Percentiles rank a stretch among this genome's conserved stretches.
Conservation (phyloP, 2,888 invertebrate species). For the Copidosoma aretas region DNA sequence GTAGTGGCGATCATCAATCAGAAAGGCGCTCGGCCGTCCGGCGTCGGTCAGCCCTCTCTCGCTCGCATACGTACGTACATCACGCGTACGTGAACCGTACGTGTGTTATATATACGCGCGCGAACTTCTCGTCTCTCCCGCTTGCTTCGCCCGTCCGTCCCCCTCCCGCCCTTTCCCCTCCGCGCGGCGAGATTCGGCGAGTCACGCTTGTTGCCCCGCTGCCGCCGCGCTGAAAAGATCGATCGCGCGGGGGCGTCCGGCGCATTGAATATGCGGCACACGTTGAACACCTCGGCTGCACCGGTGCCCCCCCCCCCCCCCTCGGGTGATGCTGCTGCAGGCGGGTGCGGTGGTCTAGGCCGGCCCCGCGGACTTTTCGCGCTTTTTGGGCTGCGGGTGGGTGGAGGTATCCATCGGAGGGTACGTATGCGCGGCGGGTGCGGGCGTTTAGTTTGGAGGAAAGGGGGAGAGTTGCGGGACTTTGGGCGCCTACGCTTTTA, state of each 20-base stretch:
- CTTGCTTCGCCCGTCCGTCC: background rate
- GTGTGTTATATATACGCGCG: background rate
- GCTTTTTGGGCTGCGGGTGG: background rate
- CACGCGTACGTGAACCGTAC: background rate
- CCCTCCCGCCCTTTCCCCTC: background rate
- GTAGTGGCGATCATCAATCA: conserved; percentile 61
- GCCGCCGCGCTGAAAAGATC: conserved; percentile 33
- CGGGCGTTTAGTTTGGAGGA: too few relatives aligned
- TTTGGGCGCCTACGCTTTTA: too few relatives aligned
- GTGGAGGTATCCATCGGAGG: background rate
- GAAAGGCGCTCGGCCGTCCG: conserved; percentile 58
- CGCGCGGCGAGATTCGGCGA: conserved; percentile 32
- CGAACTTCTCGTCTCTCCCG: conserved; percentile 3
- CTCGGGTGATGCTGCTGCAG: too few relatives aligned
- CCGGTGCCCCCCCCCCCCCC: background rate
- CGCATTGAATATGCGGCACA: conserved; percentile 25
- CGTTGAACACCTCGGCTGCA: background rate
- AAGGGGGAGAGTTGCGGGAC: too few relatives aligned
- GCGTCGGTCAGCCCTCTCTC: conserved; percentile 51
- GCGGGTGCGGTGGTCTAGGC: too few relatives aligned
- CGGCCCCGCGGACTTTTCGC: background rate
- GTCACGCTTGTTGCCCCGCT: conserved; percentile 30
- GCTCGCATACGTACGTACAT: conserved; percentile 28
- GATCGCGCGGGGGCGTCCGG: conserved; percentile 27
- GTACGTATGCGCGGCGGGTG: background rate